A percentile compares a stretch with the other conserved stretches of the same genome.
Evolutionary conservation across 2,888 invertebrate genomes (phyloP).

Genomic region (Molorchus minor): DNA sequence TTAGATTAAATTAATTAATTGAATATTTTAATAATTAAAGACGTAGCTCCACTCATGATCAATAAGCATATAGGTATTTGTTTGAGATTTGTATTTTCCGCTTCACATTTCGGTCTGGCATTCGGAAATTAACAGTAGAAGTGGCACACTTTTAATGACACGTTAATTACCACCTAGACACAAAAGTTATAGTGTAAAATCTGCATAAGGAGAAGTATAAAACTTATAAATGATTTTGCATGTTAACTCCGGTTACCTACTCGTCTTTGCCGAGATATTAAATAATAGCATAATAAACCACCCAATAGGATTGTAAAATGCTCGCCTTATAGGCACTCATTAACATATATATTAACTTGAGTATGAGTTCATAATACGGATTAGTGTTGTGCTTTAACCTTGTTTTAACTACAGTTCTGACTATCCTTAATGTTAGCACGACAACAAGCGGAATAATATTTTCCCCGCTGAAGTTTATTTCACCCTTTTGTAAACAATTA

Average conservation of each 20-base stretch:
- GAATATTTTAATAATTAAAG: too few relatives aligned
- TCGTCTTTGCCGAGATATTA: constrained; percentile 21
- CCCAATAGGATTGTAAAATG: constrained; percentile 16
- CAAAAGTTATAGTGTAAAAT: constrained; percentile 11
- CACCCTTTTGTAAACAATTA: too few relatives aligned
- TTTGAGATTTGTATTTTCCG: too few relatives aligned
- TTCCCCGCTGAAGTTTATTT: too few relatives aligned
- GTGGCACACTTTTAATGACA: background rate
- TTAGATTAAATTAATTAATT: too few relatives aligned
- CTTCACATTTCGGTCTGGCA: too few relatives aligned
- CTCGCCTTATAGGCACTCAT: constrained; percentile 20
- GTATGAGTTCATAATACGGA: constrained; percentile 23
- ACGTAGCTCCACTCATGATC: too few relatives aligned
- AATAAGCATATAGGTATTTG: too few relatives aligned
- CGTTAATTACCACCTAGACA: background rate
- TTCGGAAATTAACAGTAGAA: too few relatives aligned
- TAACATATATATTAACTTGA: constrained; percentile 25
- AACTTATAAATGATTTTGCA: constrained; percentile 22
- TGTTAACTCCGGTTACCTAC: constrained; percentile 6
- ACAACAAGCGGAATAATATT: too few relatives aligned
- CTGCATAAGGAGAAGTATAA: constrained; percentile 18
- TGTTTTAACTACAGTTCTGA: too few relatives aligned
- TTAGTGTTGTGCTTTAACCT: constrained; percentile 14
- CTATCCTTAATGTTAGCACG: too few relatives aligned
- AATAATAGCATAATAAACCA: constrained; percentile 20